Conservation (phyloP, 2,888 invertebrate species). For the Nasonovia ribisnigri region DNA sequence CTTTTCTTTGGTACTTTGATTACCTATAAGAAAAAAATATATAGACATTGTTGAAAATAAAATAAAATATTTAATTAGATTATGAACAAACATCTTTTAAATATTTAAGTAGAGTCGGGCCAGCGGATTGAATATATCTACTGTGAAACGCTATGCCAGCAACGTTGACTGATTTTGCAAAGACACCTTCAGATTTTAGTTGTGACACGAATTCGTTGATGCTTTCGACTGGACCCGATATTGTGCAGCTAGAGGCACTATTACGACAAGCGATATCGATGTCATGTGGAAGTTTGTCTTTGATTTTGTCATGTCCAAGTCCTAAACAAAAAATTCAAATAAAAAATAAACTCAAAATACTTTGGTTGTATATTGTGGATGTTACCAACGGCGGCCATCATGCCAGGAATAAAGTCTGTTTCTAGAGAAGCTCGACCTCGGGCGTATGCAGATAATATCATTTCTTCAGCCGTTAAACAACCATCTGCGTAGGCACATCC, state of each 20-base stretch:
- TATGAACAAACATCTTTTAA: conserved; percentile 73
- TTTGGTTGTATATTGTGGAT: neutral
- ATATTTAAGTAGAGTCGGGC: conserved; percentile 77
- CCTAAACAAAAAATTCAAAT: conserved; percentile 59
- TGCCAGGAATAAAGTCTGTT: conserved; percentile 70
- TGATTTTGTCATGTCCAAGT: conserved; percentile 68
- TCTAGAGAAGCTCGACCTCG: conserved; percentile 72
- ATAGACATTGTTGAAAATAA: too few species aligned
- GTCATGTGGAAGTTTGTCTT: conserved; percentile 71
- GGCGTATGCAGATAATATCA: conserved; percentile 75
- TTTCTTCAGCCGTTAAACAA: conserved; percentile 75
- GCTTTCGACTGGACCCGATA: conserved; percentile 80
- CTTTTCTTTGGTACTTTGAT: conserved; percentile 73
- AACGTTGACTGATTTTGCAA: conserved; percentile 86
- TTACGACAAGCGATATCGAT: conserved; percentile 87
- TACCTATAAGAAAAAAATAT: conserved; percentile 69
- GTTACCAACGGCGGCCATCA: conserved; percentile 74
- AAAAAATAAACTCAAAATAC: neutral
- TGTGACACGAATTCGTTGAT: conserved; percentile 78
- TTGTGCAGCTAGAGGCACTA: conserved; percentile 81
- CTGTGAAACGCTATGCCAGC: conserved; percentile 93
- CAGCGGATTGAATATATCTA: conserved; percentile 81
- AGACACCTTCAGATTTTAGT: conserved; percentile 78
- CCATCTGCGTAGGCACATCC: conserved; percentile 79
- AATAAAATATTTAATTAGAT: neutral